Conservation (phyloP, 2,888 invertebrate genomes). For the Himalopsyche kuldschensis region DNA sequence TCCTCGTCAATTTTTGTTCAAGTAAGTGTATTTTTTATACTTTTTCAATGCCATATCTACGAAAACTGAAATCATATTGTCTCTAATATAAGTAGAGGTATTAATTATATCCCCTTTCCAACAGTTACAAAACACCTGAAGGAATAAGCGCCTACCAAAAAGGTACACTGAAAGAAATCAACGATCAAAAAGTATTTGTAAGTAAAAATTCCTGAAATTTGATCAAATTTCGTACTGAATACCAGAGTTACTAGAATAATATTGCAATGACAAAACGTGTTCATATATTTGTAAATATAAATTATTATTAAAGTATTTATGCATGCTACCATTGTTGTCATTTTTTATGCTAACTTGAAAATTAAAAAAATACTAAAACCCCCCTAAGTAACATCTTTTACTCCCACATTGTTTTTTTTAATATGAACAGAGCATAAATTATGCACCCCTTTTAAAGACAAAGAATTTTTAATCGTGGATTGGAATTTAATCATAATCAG, state of each 20-base stretch:
- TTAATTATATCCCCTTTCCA: constrained; percentile 35
- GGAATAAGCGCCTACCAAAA: constrained; percentile 59
- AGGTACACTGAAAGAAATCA: constrained; percentile 54
- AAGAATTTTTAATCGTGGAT: no score
- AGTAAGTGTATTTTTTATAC: constrained; percentile 17
- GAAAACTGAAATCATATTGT: no score
- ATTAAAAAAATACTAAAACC: background rate
- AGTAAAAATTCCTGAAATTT: constrained; percentile 38
- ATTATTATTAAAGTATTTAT: background rate
- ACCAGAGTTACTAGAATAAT: no score
- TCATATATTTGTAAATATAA: no score
- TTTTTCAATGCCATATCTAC: background rate
- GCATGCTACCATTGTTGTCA: background rate
- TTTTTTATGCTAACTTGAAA: background rate
- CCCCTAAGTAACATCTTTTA: no score
- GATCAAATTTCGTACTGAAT: no score
- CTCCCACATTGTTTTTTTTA: no score
- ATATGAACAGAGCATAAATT: no score
- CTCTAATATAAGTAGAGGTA: background rate
- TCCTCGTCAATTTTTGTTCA: constrained; percentile 30
- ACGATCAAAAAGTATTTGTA: constrained; percentile 45
- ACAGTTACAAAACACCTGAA: constrained; percentile 61
- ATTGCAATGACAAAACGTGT: no score
- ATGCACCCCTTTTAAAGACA: no score
- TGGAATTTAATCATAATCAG: no score